A percentile compares a stretch with the other conserved stretches of the same genome.
Conservation (phyloP, 2,113 vertebrate genomes). For the Eupsittula cactorum region DNA sequence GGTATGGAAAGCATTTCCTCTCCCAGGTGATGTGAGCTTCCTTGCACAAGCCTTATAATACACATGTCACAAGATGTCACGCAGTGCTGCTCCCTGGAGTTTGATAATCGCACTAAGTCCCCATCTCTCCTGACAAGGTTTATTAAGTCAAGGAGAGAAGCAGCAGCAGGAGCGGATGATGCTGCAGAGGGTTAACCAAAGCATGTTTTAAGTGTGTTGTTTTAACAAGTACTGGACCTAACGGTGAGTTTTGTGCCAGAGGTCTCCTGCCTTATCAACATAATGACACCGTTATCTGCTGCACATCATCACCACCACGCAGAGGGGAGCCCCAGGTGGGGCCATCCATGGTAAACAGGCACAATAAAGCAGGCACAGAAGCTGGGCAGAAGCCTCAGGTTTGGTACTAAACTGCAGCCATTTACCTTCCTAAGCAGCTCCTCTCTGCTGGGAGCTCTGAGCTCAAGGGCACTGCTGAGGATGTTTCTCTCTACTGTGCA, state of each 20-base stretch:
- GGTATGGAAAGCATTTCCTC: not conserved
- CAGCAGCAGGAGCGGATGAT: not conserved
- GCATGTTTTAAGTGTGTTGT: not conserved
- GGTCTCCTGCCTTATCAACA: not conserved
- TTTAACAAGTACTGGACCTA: not conserved
- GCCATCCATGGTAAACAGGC: rapidly evolving
- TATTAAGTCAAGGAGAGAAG: not conserved
- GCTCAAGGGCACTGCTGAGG: not conserved
- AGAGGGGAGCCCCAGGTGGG: not conserved
- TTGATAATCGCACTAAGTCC: rapidly evolving
- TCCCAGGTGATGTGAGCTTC: not conserved
- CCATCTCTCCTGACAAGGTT: not conserved
- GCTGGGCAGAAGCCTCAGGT: not conserved
- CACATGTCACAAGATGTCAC: not conserved
- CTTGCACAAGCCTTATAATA: not conserved
- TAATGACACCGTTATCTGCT: not conserved
- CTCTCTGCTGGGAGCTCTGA: not conserved
- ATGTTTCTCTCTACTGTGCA: not conserved
- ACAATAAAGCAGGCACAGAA: rapidly evolving
- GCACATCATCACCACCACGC: rapidly evolving
- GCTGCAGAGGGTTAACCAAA: not conserved
- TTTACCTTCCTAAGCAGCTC: not conserved
- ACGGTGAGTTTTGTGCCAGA: not conserved
- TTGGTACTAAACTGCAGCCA: not conserved
- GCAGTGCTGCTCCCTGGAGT: not conserved